Base-by-base conservation (phyloP, 2,797 vertebrate genomes). In the Amazona ochrocephala region DNA sequence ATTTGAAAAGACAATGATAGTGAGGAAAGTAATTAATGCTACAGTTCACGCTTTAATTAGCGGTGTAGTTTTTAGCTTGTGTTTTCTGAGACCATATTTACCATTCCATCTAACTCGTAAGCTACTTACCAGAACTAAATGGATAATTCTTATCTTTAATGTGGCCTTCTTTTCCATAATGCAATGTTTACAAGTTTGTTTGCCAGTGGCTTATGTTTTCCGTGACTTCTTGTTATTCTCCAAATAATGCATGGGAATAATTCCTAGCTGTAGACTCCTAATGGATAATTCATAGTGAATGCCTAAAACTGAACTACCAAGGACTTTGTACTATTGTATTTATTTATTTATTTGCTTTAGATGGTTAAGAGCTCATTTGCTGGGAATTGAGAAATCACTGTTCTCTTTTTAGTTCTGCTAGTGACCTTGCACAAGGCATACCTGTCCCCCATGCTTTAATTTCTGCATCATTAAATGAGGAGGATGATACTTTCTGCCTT, bases 381-480 rank as follows among this genome's bases (percentile, higher is more conserved):
- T 87, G 19, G 42, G 67, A 87, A 70, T 0, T 84, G 65, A 90
- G 80, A 92, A 95, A 90, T 50, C 14, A 53, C 22, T 61, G 56
- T 71, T 87, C 50, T 74, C 13, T 53, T 48, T 64, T 89, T 56
- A 60, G 30, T 76, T 89, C 61, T 89, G 68, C 72, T 65, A 53
- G 16, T 53, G 86, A 92, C 87, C 92, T 95, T 89, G 65, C 54
- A 89, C 53, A 80, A 75, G 34, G 30, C 45, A 44, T 83, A 87
- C 76, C 72, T 93, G 53, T 19, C 85, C 78, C 65, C 45, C 51
- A 27, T 53, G 65, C 72, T 83, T 93, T 93, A 88, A 90, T 94
- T 91, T 94, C 90, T 94, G 79, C 87, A 75, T 86, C 91, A 78
- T 96, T 96, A 90, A 93, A 72, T 85, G 75, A 92, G 51, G 67